These are phyloP conservation scores for Notodonta dromedarius DNA, from an alignment of 2,888 invertebrate species.

Conservation along the genomic window DNA sequence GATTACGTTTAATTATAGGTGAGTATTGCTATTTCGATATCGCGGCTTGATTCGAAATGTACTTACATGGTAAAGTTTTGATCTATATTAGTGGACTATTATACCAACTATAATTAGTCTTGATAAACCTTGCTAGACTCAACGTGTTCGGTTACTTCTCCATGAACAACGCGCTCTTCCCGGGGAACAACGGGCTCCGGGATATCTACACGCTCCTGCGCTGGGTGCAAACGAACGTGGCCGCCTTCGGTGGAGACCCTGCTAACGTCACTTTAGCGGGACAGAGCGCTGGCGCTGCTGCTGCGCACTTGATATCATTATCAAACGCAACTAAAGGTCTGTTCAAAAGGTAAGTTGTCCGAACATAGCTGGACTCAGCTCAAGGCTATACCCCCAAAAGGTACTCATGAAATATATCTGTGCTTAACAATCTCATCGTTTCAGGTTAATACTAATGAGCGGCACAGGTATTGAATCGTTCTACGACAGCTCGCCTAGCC, in stretches of 20 bases:
- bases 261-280: conserved; percentile 44
- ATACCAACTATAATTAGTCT: too few relatives aligned
- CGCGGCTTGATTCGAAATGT: too few relatives aligned
- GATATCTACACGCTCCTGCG: conserved; percentile 43
- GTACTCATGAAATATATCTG: neutral
- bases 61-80: too few relatives aligned
- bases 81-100: too few relatives aligned
- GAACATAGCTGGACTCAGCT: neutral
- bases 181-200: conserved; percentile 53
- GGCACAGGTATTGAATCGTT: conserved; percentile 34
- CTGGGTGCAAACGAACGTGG: conserved; percentile 49
- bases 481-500: conserved; percentile 37
- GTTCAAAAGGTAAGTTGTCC: conserved; percentile 39
- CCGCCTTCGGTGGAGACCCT: conserved; percentile 45
- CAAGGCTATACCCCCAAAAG: conserved; percentile 11
- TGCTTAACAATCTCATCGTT: conserved; percentile 12
- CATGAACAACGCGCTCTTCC: conserved; percentile 42
- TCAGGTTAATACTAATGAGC: conserved; percentile 38
- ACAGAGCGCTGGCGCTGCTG: conserved; percentile 40
- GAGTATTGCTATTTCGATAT: neutral
- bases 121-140: conserved; percentile 19
- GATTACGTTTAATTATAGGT: conserved; percentile 56
- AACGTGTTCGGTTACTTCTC: conserved; percentile 57
- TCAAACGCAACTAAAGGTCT: conserved; percentile 38
- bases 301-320: conserved; percentile 42